Base-by-base conservation (phyloP, 2,888 invertebrate species). In the Galeopsomyia nigrocyanea region DNA sequence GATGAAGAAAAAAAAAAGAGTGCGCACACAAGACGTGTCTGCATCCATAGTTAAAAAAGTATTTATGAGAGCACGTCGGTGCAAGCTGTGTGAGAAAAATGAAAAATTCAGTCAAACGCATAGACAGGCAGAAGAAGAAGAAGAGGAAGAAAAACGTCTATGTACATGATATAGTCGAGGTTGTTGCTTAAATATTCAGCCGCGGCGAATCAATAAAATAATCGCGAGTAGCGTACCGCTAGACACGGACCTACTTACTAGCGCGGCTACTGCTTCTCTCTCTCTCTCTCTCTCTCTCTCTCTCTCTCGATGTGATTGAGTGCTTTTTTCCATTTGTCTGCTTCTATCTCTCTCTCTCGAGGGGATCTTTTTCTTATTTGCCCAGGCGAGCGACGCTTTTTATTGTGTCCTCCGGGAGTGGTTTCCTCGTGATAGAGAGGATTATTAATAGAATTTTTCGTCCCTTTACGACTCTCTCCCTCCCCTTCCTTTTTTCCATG, bases 351-450 rank as follows among this genome's bases (percentile, higher is more conserved):
- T 63, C 68, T 65, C 66, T 61, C 73, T 66, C 69, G 66, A 62
- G 73, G 69, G 69, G 69, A 69, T 69, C 69, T 69, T 73, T 73
- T 73, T 73, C 69, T 69, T 73, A 73, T 73, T 73, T 73, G 65
- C 66, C 61, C 67, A 17, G 64, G 39, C 46, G 62, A 26, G 53
- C 47, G 50, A 39, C 26, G 39, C 51, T 57, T 66, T 73, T 73
- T 73, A 73, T 73, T 69, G 69, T 66, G 69, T 73, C 73, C 73
- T 69, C 53, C 62, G 73, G 73, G 73, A 73, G 73, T 69, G 69
- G 69, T 73, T 73, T 65, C 50, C 57, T 53, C 49, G 14, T 60
- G 72, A 73, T 73, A 73, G 68, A 73, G 68, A 66, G 62, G 69
- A 73, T 73, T 69, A 73, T 73, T 69, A 73, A 73, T 73, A 73